A percentile compares a stretch with the other conserved stretches of the same genome.
These are phyloP conservation scores for Andrena praecox DNA, from an alignment of 2,888 invertebrate species.

Conservation along the genomic window DNA sequence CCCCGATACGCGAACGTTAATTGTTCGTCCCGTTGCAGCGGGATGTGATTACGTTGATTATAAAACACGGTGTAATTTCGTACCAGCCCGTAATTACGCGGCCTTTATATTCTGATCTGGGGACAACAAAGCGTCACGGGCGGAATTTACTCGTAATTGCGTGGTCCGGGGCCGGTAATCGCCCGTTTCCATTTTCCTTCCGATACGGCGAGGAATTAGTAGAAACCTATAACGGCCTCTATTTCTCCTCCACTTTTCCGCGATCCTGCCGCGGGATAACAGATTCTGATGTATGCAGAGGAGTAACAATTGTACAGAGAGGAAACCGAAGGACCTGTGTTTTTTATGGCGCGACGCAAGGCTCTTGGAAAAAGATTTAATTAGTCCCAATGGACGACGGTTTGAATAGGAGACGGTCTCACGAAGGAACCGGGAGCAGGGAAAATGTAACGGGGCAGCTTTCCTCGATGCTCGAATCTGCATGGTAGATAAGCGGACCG, in stretches of 20 bases:
- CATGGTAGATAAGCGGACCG: slow-evolving; percentile 39
- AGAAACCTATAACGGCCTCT: background rate
- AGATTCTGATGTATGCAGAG: no score
- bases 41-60: slow-evolving; percentile 56
- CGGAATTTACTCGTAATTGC: slow-evolving; percentile 57
- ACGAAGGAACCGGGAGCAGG: background rate
- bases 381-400: slow-evolving; percentile 19
- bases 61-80: slow-evolving; percentile 57
- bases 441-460: background rate
- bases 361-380: slow-evolving; percentile 22
- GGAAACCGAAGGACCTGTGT: no score
- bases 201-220: slow-evolving; percentile 33
- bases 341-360: no score
- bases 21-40: slow-evolving; percentile 35
- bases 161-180: slow-evolving; percentile 44
- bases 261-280: no score
- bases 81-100: slow-evolving; percentile 43
- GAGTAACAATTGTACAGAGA: no score
- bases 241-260: background rate
- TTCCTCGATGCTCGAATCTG: background rate
- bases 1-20: slow-evolving; percentile 48
- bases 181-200: slow-evolving; percentile 50
- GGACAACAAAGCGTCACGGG: slow-evolving; percentile 36
- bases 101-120: slow-evolving; percentile 58
- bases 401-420: background rate